phyloP scores from a whole-genome alignment of 2,888 invertebrate genomes.

The Hydrotaea cyrtoneurina region DNA sequence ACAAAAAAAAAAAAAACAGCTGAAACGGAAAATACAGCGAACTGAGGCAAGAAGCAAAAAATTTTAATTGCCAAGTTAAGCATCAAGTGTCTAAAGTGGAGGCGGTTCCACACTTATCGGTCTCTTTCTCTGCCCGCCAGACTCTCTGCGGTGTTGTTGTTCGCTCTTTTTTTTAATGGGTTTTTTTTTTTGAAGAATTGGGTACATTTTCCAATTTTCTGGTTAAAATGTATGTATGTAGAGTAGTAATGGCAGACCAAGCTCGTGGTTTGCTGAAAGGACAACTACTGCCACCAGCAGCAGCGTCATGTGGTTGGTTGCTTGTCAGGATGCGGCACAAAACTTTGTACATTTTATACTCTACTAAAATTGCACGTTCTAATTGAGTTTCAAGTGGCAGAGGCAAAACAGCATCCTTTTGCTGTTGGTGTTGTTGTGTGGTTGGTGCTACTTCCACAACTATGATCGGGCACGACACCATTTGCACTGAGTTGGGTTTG shows the following conservation, averaged over 20 bases:
- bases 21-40: background rate
- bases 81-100: slow-evolving; percentile 43
- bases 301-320: slow-evolving; percentile 39
- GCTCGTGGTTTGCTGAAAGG: slow-evolving; percentile 51
- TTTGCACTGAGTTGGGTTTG: slow-evolving; percentile 46
- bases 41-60: slow-evolving; percentile 30
- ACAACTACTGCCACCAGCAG: slow-evolving; percentile 33
- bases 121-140: background rate
- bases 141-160: background rate
- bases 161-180: background rate
- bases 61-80: slow-evolving; percentile 59
- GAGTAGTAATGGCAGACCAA: slow-evolving; percentile 59
- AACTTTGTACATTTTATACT: slow-evolving; percentile 48
- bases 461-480: background rate
- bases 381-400: slow-evolving; percentile 59
- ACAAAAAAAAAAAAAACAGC: slow-evolving; percentile 6
- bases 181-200: slow-evolving; percentile 22
- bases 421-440: background rate
- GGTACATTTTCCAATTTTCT: slow-evolving; percentile 33
- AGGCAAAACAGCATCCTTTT: slow-evolving; percentile 23
- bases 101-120: slow-evolving; percentile 1
- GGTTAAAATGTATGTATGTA: slow-evolving; percentile 5
- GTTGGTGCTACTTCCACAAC: background rate
- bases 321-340: slow-evolving; percentile 22
- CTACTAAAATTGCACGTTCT: slow-evolving; percentile 54